Conservation (phyloP, 2,113 vertebrate genomes). For the Sporophila hypoxantha region DNA sequence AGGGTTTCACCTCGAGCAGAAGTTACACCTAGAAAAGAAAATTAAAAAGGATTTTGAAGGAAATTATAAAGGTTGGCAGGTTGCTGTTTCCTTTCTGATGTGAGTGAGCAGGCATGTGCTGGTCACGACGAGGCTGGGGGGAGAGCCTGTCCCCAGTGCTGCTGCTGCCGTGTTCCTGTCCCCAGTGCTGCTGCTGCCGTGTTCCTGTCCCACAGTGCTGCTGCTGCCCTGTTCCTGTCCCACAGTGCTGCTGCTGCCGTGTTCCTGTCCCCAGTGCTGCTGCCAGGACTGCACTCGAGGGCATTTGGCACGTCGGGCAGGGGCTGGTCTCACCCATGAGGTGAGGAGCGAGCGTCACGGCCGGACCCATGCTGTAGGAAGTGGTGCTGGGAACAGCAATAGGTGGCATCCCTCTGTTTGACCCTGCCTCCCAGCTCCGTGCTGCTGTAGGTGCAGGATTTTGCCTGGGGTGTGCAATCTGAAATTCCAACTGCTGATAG, state of each 20-base stretch:
- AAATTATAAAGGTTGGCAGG: background rate
- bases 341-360: fast-evolving
- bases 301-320: background rate
- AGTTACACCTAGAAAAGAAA: background rate
- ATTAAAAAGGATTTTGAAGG: background rate
- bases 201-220: background rate
- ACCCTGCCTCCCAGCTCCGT: background rate
- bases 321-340: fast-evolving
- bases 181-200: background rate
- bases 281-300: background rate
- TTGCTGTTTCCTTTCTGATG: background rate
- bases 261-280: background rate
- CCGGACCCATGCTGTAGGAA: background rate
- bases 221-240: too few relatives aligned
- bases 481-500: background rate
- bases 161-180: background rate
- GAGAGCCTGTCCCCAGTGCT: fast-evolving
- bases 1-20: background rate
- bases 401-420: background rate
- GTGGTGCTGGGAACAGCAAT: background rate
- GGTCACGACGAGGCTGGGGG: fast-evolving
- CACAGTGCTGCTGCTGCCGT: too few relatives aligned
- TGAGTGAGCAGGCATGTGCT: fast-evolving
- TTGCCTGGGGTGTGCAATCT: background rate
- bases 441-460: background rate